A percentile compares a stretch with the other conserved stretches of the same genome.
Conservation (phyloP, 1,140 invertebrate species). For the Drosophila carrolli region DNA sequence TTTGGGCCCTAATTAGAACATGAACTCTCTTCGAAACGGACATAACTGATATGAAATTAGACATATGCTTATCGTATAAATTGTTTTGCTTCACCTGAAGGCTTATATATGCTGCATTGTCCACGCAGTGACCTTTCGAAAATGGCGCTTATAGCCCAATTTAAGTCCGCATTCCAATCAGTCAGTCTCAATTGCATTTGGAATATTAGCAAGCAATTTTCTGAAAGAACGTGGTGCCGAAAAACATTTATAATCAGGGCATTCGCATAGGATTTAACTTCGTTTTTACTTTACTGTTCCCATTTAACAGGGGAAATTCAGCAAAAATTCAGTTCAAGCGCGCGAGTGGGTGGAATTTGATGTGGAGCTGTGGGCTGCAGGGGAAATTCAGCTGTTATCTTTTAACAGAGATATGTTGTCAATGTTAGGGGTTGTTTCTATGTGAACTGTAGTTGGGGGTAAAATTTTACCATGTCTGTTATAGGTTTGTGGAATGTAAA, state of each 20-base stretch:
- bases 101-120: constrained; percentile 4
- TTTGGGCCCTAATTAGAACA: constrained; percentile 38
- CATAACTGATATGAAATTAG: constrained; percentile 22
- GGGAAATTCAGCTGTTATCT: not conserved
- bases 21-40: constrained; percentile 3
- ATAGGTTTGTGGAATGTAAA: constrained; percentile 8
- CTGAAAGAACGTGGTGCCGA: constrained; percentile 1
- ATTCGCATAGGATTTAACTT: constrained; percentile 24
- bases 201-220: constrained; percentile 15
- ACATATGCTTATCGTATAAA: constrained; percentile 14
- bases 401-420: not conserved
- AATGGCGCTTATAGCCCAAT: not conserved
- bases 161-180: constrained; percentile 11
- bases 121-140: not conserved
- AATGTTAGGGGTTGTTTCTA: not conserved
- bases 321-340: too few relatives aligned
- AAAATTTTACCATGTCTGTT: not conserved
- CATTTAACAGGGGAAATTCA: constrained; percentile 32
- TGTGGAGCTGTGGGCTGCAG: too few relatives aligned
- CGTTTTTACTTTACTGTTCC: constrained; percentile 37
- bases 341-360: too few relatives aligned
- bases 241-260: constrained; percentile 6
- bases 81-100: constrained; percentile 4
- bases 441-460: not conserved
- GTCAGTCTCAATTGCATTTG: constrained; percentile 36